Conservation (phyloP, 2,113 vertebrate genomes). For the Saccopteryx bilineata region DNA sequence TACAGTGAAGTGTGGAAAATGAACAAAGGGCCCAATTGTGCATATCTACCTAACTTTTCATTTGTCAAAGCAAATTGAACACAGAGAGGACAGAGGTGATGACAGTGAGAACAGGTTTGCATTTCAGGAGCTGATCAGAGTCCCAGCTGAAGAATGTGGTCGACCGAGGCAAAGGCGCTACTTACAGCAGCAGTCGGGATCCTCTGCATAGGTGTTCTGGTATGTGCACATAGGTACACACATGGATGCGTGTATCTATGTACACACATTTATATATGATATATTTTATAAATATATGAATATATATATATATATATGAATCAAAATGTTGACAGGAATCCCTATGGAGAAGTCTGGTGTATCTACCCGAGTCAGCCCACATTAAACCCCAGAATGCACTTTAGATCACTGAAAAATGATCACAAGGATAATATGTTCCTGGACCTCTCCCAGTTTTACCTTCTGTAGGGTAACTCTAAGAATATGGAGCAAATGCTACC, state of each 20-base stretch:
- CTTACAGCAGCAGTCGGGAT: fast-evolving
- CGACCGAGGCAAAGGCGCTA: neutral
- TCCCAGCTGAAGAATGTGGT: neutral
- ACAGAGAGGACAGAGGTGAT: neutral
- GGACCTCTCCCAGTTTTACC: neutral
- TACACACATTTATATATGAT: fast-evolving
- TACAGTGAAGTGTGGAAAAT: neutral
- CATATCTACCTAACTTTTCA: slow-evolving; percentile 19
- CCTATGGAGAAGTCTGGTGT: neutral
- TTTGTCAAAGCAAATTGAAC: neutral
- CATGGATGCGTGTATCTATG: fast-evolving
- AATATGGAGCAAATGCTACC: neutral
- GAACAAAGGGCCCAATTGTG: neutral
- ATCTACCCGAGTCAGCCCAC: no score
- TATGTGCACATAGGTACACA: fast-evolving
- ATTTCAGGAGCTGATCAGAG: neutral
- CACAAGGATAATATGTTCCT: neutral
- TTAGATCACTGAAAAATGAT: neutral
- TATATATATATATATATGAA: fast-evolving
- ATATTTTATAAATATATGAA: fast-evolving
- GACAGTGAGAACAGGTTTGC: neutral
- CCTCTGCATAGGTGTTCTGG: no score
- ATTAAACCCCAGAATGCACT: neutral
- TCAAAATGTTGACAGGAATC: neutral
- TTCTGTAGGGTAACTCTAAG: neutral